Base-by-base conservation (phyloP, 2,113 vertebrate species). In the Nothoprocta perdicaria region DNA sequence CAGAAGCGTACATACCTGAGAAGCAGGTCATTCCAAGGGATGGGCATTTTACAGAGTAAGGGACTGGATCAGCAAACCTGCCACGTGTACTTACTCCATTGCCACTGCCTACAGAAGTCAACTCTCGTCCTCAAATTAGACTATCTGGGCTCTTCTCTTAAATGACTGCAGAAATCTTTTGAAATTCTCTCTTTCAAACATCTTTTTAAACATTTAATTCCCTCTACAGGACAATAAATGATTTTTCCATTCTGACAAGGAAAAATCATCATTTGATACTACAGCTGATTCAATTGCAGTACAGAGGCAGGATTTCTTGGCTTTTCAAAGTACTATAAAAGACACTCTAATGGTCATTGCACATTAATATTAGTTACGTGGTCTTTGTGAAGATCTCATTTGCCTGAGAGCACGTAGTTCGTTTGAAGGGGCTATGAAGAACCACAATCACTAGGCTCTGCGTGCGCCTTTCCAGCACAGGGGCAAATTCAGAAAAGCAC, bases 371-470 rank as follows among this genome's bases (percentile, higher is more conserved):
- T 63, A 73, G 5, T 38, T 31, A 67, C 67, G 23, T 45, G 18
- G 62, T 65, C 33, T 43, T 31, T 27, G 21, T 40, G 27, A 63
- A 52, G 52, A 58, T 29, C 27, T 61, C 41, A 23, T 63, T 21
- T 73, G 14, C n/a, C 27, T 26, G 48, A 26, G 5, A 62, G 11
- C 2, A 3, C 58, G 29, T 31, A 61, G 21, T 71, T 31, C n/a
- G 26, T 4, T 8, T 33, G 40, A 62, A 57, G 5, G 19, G 57
- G 31, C 26, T 41, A 18, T n/a, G 35, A 57, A 62, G 38, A 93
- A 72, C 10, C 6, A 9, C 13, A 38, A 50, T 2, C 26, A 52
- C 61, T 57, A 4, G 0, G 0, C 4, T 69, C 66, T 72, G 14
- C 23, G 48, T 57, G 8, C 50, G 19, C 23, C 29, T 27, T 14